These are phyloP conservation scores for Eupsittula cactorum DNA, from an alignment of 2,113 vertebrate species.

Conservation along the genomic window DNA sequence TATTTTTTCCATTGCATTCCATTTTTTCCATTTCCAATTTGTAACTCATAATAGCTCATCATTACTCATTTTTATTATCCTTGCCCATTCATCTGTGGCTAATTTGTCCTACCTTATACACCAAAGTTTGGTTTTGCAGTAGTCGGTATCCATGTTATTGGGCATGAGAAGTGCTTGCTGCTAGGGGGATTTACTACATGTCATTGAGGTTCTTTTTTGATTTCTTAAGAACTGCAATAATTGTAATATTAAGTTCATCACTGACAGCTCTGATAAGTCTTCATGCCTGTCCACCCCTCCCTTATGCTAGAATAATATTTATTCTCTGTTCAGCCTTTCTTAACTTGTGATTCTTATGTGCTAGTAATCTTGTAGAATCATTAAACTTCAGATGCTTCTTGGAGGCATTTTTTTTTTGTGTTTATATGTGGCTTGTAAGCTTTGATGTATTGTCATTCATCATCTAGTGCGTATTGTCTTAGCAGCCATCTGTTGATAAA, in stretches of 20 bases:
- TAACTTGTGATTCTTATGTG: background rate
- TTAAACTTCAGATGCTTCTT: background rate
- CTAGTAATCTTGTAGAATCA: background rate
- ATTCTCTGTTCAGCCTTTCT: background rate
- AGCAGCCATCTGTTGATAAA: slow-evolving; percentile 37
- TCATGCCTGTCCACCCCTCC: background rate
- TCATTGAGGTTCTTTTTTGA: background rate
- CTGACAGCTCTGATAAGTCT: background rate
- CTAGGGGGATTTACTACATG: background rate
- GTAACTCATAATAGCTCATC: background rate
- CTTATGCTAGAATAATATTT: background rate
- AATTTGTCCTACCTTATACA: background rate
- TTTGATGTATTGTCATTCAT: slow-evolving; percentile 14
- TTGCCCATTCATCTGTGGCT: background rate
- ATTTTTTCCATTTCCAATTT: background rate
- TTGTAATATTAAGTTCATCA: background rate
- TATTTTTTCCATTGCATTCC: background rate
- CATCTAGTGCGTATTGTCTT: background rate
- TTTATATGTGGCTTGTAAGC: background rate
- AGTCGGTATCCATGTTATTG: background rate
- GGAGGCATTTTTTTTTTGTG: background rate
- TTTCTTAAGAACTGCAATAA: background rate
- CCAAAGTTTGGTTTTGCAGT: background rate
- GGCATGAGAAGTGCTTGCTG: background rate
- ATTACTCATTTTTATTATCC: background rate